phyloP scores from a whole-genome alignment of 2,113 vertebrate genomes.

The Butorides virescens region DNA sequence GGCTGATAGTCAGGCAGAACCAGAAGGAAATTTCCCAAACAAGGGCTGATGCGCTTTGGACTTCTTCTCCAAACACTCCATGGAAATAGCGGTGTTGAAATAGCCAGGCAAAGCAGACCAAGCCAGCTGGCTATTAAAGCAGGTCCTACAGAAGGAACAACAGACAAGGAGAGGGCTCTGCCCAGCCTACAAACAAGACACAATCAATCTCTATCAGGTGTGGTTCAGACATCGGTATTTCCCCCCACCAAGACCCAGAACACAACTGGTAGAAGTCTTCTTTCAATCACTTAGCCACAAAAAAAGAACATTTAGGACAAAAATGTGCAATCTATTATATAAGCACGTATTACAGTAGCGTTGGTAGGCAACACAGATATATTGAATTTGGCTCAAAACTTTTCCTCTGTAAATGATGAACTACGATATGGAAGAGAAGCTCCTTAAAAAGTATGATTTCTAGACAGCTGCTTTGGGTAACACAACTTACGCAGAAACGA shows the following conservation, averaged over 20 bases:
- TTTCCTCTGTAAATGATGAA: neutral
- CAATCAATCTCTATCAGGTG: neutral
- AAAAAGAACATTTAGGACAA: neutral
- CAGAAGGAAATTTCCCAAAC: neutral
- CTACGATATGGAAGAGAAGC: neutral
- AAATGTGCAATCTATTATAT: neutral
- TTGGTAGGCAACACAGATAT: neutral
- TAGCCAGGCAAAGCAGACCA: neutral
- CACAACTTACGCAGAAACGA: neutral
- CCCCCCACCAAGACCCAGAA: neutral
- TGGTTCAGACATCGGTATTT: neutral
- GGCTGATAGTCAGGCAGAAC: neutral
- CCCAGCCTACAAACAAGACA: neutral
- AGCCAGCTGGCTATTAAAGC: neutral
- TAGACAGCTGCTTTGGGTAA: neutral
- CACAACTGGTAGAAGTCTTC: neutral
- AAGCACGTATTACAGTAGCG: neutral
- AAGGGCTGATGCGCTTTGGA: fast-evolving
- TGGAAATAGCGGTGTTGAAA: neutral
- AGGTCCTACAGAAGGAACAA: neutral
- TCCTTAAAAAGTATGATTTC: neutral
- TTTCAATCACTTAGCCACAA: neutral
- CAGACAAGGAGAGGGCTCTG: neutral
- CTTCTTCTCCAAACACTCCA: neutral
- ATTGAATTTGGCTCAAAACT: neutral